Percentiles rank a stretch among this genome's conserved stretches.
Evolutionary conservation across 2,797 vertebrate genomes (phyloP).

Genomic region (Triplophysa yarkandensis): DNA sequence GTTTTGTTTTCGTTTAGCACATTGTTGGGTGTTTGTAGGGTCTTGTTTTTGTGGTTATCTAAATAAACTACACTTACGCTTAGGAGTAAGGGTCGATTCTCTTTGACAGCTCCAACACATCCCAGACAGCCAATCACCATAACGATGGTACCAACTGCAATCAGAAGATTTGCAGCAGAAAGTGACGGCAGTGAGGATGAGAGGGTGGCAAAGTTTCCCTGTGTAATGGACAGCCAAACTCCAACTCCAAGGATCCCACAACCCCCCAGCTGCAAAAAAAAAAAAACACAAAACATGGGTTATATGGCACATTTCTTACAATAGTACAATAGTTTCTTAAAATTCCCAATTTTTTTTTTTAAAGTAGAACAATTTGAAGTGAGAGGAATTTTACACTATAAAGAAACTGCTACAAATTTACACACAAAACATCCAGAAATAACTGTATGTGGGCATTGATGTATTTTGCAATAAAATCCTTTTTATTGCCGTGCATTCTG

Average conservation of each 20-base stretch:
- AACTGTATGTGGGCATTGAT: no score
- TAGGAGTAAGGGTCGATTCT: conserved; percentile 92
- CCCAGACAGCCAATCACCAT: conserved; percentile 98
- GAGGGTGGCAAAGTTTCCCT: conserved; percentile 96
- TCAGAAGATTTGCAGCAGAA: conserved; percentile 96
- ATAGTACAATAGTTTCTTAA: no score
- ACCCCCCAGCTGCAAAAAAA: conserved; percentile 83
- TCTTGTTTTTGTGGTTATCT: neutral
- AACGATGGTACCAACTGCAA: conserved; percentile 88
- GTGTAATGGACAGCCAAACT: conserved; percentile 96
- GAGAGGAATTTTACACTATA: no score
- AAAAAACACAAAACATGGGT: neutral
- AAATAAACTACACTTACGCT: conserved; percentile 79
- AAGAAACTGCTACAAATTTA: no score
- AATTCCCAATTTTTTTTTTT: no score
- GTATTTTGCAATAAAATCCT: no score
- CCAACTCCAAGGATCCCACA: conserved; percentile 96
- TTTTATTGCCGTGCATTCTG: no score
- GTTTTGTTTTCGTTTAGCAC: neutral
- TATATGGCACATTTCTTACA: no score
- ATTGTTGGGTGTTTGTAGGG: neutral
- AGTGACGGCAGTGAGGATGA: conserved; percentile 94
- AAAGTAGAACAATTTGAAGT: no score
- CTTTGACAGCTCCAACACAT: conserved; percentile 95
- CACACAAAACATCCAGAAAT: no score